phyloP scores from a whole-genome alignment of 2,797 vertebrate species.

The Uromys caudimaculatus region DNA sequence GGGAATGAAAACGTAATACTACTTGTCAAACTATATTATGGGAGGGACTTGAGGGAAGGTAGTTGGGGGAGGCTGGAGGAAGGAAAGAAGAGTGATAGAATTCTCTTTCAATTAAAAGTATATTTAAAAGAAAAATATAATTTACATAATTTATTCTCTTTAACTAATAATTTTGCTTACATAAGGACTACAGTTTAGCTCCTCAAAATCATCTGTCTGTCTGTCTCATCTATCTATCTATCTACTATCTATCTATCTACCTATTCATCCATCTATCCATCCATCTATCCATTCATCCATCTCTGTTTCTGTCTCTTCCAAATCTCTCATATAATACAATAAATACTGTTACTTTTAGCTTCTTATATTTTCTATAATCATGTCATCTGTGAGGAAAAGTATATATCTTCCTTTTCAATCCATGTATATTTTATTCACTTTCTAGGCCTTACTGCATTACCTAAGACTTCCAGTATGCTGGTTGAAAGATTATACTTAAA shows the following conservation, averaged over 20 bases:
- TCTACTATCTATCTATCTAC: too few species aligned
- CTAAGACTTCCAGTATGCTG: background rate
- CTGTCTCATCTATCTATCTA: too few species aligned
- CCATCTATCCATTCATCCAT: too few species aligned
- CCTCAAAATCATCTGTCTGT: background rate
- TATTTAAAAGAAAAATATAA: background rate
- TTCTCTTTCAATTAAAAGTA: background rate
- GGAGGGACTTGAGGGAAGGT: background rate
- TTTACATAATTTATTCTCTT: slow-evolving; percentile 4
- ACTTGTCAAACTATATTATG: background rate
- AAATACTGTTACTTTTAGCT: background rate
- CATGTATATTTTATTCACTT: background rate
- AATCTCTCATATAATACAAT: background rate
- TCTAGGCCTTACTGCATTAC: background rate
- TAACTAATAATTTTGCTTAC: background rate
- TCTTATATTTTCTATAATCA: background rate
- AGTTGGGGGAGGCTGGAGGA: too few species aligned
- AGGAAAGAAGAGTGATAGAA: background rate
- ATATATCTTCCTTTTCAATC: background rate
- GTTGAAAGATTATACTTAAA: background rate
- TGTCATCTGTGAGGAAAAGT: background rate
- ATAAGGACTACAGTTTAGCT: background rate
- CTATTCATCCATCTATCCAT: too few species aligned
- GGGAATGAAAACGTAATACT: background rate
- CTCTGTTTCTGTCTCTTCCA: background rate